Base-by-base conservation (phyloP, 2,797 vertebrate genomes). In the Enteromius afrohamiltoni region DNA sequence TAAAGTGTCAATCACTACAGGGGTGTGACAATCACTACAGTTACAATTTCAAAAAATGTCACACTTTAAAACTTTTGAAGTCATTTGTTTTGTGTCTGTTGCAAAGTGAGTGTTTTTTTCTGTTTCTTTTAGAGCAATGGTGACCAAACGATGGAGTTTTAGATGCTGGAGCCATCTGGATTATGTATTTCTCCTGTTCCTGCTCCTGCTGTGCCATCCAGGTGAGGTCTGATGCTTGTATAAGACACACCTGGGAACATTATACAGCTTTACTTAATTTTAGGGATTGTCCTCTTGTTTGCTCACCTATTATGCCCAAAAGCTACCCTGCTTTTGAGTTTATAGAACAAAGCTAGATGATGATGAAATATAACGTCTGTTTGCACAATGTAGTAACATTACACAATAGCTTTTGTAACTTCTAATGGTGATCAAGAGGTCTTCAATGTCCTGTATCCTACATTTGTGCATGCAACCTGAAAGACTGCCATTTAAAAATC, bases 91-190 rank as follows among this genome's bases (percentile, higher is more conserved):
- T 73, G 69, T 29, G 8, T n/a, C 14, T 64, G 21, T 34, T 64
- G 26, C 17, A 1, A 29, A 31, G 31, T 58, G 47, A 62, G 17
- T 8, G 51, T 42, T 40, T 6, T 13, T 78, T 11, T 47, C 11
- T 76, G 19, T 79, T 0, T 83, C 2, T 90, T 84, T 73, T 89
- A 93, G 93, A 69, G 62, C 37, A 67, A 92, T 85, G 89, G 89
- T 13, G 31, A 26, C 14, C 19, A 65, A n/a, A 23, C 11, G 74
- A 58, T n/a, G 42, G 42, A 17, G 4, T 8, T 65, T 47, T 31
- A 55, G 69, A 40, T 55, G 21, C 7, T 60, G 64, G 67, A 85
- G 42, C 29, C 5, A 19, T 49, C 42, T 79, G n/a, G 26, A 31
- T 16, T 89, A 85, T 85, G 14, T 90, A 49, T 82, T 86, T 34